These are phyloP conservation scores for Spicauda simplicius DNA, from an alignment of 2,888 invertebrate species.

Conservation along the genomic window DNA sequence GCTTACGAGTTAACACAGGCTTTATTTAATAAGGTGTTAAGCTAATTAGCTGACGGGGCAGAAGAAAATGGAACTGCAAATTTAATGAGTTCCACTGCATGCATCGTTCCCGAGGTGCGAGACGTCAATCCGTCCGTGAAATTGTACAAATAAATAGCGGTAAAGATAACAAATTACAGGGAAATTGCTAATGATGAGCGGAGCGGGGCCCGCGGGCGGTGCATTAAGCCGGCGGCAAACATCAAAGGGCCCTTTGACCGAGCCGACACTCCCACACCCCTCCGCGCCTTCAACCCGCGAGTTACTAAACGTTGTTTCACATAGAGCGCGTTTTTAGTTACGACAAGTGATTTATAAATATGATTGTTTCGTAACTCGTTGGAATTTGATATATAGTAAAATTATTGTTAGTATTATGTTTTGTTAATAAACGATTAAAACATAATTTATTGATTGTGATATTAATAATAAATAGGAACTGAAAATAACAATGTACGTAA, in stretches of 20 bases:
- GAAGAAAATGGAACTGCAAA: constrained; percentile 39
- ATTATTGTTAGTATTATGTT: too few relatives aligned
- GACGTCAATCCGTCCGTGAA: constrained; percentile 66
- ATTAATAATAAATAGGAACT: too few relatives aligned
- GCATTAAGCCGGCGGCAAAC: constrained; percentile 85
- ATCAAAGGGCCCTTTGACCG: constrained; percentile 84
- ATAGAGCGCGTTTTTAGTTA: constrained; percentile 22
- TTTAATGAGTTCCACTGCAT: constrained; percentile 33
- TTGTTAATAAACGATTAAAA: background rate
- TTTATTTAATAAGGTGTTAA: constrained; percentile 2
- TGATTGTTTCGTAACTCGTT: background rate
- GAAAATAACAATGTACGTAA: too few relatives aligned
- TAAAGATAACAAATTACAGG: constrained; percentile 84
- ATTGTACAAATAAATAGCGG: constrained; percentile 82
- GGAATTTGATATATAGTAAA: too few relatives aligned
- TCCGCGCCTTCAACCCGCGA: constrained; percentile 51
- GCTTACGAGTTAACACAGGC: background rate
- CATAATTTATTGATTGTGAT: too few relatives aligned
- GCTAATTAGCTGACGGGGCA: constrained; percentile 6
- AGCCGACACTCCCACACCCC: constrained; percentile 80
- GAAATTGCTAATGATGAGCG: constrained; percentile 85
- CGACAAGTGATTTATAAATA: background rate
- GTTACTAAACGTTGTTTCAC: constrained; percentile 46
- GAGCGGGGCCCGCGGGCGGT: constrained; percentile 80
- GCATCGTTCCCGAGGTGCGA: constrained; percentile 53